Evolutionary conservation across 1,140 invertebrate genomes (phyloP), one percentile per base, ranked within the genome.

Genomic region (Oreohelix idahoensis): DNA sequence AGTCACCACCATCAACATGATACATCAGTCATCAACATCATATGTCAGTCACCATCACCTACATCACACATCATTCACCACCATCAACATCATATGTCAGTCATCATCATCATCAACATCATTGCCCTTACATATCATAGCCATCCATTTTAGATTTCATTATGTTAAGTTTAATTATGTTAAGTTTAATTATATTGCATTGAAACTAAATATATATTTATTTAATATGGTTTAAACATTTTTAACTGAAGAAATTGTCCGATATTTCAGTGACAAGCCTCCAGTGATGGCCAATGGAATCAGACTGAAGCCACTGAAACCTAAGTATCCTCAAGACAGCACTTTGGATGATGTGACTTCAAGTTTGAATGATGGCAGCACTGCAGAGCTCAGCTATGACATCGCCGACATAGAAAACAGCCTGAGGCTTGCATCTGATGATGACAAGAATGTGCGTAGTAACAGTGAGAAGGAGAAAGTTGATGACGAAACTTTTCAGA

Each of bases 361-460:
- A n/a, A 79, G 45, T 49, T 42, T 79, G 10, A 66, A 79, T 35
- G 39, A 39, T 20, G 35, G 38, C 76, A 32, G 49, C 36, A 17
- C 35, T 20, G 35, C 51, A 35, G 74, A 76, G 39, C 39, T 76
- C 17, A 58, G 4, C 58, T 79, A 79, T n/a, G 58, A 66, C 29
- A 38, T 79, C 8, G 29, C 53, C 10, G 77, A 79, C 35, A 39
- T 79, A 26, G 77, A 79, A 42, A n/a, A 63, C 77, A 79, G 77
- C 29, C 36, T 79, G 10, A 58, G n/a, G 38, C 29, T 69, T 4
- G n/a, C 5, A 17, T 32, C 29, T 53, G 77, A 79, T 32, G 32
- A 63, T 5, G 35, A 38, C 20, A 53, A 38, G 5, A 26, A 0
- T 66, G 20, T 17, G 1, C 32, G 1, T 58, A 32, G 1, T 35